Evolutionary conservation across 2,113 vertebrate species (phyloP), one percentile per base, ranked within the genome.

Genomic region (Salvelinus fontinalis): DNA sequence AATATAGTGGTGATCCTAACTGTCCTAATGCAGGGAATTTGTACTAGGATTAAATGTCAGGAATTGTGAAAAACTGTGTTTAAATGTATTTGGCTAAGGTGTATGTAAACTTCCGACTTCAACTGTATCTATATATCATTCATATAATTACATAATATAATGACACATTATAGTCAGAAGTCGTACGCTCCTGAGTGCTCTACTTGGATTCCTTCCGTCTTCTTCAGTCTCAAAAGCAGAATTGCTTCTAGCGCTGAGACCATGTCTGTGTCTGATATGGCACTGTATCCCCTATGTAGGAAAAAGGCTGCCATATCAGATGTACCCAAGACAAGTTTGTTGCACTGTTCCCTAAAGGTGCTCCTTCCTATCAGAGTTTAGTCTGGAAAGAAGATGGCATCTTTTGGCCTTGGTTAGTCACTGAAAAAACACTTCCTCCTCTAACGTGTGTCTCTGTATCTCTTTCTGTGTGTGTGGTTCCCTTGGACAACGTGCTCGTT

Each of bases 121-220:
- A 34, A 6, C 31, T 34, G 31, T 34, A 54, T 75, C 48, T 29
- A 84, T 87, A 84, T 88, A 84, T 84, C 85, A 88, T 88, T 89
- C 75, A 89, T 86, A 75, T 86, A 86, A 82, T 87, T 89, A 89
- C 89, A 89, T 89, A 78, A 87, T 54, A 6, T 34, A 34, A 6
- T 34, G 6, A 34, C 82, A 84, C 82, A 31, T 89, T 83, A 87
- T 87, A 3, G 67, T 90, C 85, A 87, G 83, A 89, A 89, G 88
- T 79, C 68, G 84, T 88, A 86, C 80, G 84, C 59, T 62, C 7
- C 59, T 39, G 85, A 88, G 88, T 88, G 84, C 85, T 84, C 75
- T 86, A 77, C 9, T 22, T 44, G 39, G n/a, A 26, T 70, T 74
- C 71, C 39, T 74, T 81, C 75, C 49, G 57, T 83, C 64, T n/a